Evolutionary conservation across 2,797 vertebrate genomes (phyloP).

Genomic region (Cirrhinus mrigala): DNA sequence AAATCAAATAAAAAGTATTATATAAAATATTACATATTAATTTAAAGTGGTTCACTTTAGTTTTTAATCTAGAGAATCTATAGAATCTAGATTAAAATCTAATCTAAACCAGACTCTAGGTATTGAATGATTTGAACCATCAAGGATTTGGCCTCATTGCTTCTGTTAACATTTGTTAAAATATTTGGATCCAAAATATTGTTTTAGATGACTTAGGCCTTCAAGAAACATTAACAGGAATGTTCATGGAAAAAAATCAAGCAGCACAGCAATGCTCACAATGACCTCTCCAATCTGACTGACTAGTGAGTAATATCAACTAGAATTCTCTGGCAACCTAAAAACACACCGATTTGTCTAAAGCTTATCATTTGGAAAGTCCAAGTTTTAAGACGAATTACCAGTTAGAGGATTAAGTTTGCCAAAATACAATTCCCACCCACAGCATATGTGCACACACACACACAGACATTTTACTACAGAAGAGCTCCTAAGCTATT

Average conservation of each 20-base stretch:
- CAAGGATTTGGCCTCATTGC: neutral
- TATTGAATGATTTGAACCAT: neutral
- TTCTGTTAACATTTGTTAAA: neutral
- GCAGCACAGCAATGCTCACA: neutral
- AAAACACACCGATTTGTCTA: slow-evolving; percentile 22
- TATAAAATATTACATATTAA: neutral
- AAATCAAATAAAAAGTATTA: neutral
- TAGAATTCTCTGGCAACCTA: slow-evolving; percentile 3
- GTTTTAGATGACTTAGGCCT: neutral
- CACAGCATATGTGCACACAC: slow-evolving; percentile 35
- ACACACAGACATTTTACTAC: slow-evolving; percentile 60
- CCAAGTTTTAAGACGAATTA: neutral
- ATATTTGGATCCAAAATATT: slow-evolving; percentile 7
- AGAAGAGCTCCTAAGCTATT: slow-evolving; percentile 57
- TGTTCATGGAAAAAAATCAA: neutral
- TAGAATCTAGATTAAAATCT: neutral
- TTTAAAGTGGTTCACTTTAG: neutral
- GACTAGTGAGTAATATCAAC: slow-evolving; percentile 12
- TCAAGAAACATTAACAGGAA: neutral
- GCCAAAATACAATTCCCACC: slow-evolving; percentile 16
- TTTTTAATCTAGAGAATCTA: neutral
- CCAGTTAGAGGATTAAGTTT: slow-evolving; percentile 16
- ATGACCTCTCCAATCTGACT: neutral
- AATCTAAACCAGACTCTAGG: neutral
- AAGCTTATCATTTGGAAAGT: slow-evolving; percentile 16